Percentiles rank a stretch among this genome's conserved stretches.
Evolutionary conservation across 2,888 invertebrate genomes (phyloP).

Genomic region (Mythimna loreyi): DNA sequence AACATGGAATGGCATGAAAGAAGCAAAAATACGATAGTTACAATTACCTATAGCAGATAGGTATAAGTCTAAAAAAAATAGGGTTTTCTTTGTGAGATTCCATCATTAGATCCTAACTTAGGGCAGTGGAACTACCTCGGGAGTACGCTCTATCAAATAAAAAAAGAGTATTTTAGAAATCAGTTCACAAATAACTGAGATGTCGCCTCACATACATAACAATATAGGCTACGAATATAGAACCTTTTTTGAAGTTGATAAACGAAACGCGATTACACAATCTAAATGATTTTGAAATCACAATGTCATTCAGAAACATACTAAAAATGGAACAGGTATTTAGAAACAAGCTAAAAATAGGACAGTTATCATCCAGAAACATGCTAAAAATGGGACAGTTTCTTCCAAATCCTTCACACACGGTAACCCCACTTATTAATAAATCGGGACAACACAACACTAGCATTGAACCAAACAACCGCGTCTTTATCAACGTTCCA

Average conservation of each 20-base stretch:
- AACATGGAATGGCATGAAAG: no score
- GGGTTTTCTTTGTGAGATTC: no score
- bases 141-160: no score
- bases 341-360: background rate
- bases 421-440: constrained; percentile 47
- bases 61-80: no score
- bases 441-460: constrained; percentile 53
- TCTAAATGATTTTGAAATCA: background rate
- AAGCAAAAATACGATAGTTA: no score
- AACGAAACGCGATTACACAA: background rate
- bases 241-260: background rate
- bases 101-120: no score
- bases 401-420: constrained; percentile 1
- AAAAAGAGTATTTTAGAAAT: no score
- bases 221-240: background rate
- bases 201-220: background rate
- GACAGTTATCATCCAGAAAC: background rate
- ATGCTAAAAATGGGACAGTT: background rate
- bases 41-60: no score
- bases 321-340: background rate
- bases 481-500: constrained; percentile 63
- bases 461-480: constrained; percentile 52
- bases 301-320: background rate
- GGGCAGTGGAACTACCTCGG: no score
- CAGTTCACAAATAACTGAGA: no score